Base-by-base conservation (phyloP, 1,140 invertebrate genomes). In the Conus betulinus region DNA sequence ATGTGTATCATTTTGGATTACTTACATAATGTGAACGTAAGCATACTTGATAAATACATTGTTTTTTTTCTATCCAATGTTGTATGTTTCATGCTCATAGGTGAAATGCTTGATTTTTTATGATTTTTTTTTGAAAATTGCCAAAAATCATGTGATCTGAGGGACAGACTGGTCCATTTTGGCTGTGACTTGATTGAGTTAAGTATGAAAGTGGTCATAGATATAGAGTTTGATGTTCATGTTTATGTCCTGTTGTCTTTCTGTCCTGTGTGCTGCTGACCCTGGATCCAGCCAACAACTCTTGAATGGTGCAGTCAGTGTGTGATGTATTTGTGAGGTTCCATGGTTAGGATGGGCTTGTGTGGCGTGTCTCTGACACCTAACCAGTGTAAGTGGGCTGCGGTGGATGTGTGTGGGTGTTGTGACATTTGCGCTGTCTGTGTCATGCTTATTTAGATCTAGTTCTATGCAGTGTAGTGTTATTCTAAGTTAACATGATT, bases 261-360 rank as follows among this genome's bases (percentile, higher is more conserved):
- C 53, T 39, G 11, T 78, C 39, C 10, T 53, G 51, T 8, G 4
- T 53, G 79, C 79, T 81, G 15, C 10, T 13, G 13, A 53, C 15
- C 15, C 15, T 53, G 79, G 79, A 81, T 81, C 79, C 79, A 81
- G 79, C 17, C 10, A 53, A 51, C 79, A 81, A 81, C 79, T 51
- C 79, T 81, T 81, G 79, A 81, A 51, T 23, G 17, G 79, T 53
- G 6, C 79, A 81, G 79, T 53, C 39, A 23, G 79, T 81, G 5
- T 81, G 13, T 51, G 79, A 25, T 39, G 17, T 81, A 20, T 55
- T 53, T 81, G 79, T 15, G 51, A 81, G 51, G 20, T 71, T 71
- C 6, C 13, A 71, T 71, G 67, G 6, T 71, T 20, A 17, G 67
- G 23, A 71, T 71, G 17, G 20, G 67, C 13, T 71, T 71, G 67